Percentiles rank a stretch among this genome's conserved stretches.
These are phyloP conservation scores for Coreoperca whiteheadi DNA, from an alignment of 2,113 vertebrate genomes.

Conservation along the genomic window DNA sequence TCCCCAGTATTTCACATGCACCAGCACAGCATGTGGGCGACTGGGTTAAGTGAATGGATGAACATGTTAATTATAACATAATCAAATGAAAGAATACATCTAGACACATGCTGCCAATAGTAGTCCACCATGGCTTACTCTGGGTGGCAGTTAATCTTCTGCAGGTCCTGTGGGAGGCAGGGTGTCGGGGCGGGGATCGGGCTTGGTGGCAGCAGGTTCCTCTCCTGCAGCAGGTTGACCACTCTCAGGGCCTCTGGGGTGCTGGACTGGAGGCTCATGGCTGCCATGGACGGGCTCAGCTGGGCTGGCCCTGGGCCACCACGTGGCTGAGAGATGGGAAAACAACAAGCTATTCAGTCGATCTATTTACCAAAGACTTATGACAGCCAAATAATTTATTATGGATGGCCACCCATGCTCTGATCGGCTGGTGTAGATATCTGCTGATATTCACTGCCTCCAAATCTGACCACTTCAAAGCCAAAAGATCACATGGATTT, in stretches of 20 bases:
- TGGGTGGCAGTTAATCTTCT: slow-evolving; percentile 94
- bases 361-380: neutral
- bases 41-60: neutral
- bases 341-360: neutral
- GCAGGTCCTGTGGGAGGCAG: slow-evolving; percentile 94
- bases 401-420: neutral
- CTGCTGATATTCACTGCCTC: neutral
- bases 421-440: neutral
- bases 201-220: slow-evolving; percentile 90
- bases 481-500: neutral
- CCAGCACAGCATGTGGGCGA: neutral
- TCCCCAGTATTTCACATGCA: neutral
- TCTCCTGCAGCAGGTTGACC: slow-evolving; percentile 96
- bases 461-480: neutral
- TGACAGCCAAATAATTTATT: neutral
- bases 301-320: slow-evolving; percentile 87
- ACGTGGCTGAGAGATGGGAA: slow-evolving; percentile 73
- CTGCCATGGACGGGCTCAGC: slow-evolving; percentile 88
- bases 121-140: slow-evolving; percentile 82
- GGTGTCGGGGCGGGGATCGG: slow-evolving; percentile 89
- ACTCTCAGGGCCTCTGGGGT: slow-evolving; percentile 91
- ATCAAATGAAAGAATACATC: neutral
- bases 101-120: neutral
- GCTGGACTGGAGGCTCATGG: slow-evolving; percentile 87
- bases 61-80: neutral